phyloP scores from a whole-genome alignment of 1,140 invertebrate genomes.

The Nasonia longicornis region DNA sequence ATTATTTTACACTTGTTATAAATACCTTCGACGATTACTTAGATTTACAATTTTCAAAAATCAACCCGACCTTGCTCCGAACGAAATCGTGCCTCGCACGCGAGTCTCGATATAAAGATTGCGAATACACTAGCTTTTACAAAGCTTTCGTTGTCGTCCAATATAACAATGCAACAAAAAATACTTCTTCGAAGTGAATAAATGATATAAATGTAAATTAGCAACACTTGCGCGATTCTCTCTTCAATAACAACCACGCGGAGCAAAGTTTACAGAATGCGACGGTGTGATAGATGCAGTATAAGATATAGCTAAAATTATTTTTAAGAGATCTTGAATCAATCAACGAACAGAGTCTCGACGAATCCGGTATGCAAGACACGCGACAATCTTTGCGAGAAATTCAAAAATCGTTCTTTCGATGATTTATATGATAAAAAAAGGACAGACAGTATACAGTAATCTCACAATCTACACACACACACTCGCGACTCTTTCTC shows the following conservation, averaged over 20 bases:
- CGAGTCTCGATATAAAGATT: neutral
- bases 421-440: neutral
- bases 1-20: neutral
- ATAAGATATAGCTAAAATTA: neutral
- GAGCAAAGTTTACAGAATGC: neutral
- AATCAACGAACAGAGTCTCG: no score
- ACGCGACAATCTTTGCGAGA: no score
- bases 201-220: no score
- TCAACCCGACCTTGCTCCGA: neutral
- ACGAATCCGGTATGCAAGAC: no score
- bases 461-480: no score
- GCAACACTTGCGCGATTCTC: no score
- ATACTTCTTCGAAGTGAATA: constrained; percentile 17
- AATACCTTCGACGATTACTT: neutral
- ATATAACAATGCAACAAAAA: constrained; percentile 14
- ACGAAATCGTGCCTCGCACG: neutral
- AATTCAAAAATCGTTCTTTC: no score
- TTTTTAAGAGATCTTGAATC: neutral
- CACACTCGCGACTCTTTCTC: neutral
- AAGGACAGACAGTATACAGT: neutral
- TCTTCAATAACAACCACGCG: neutral
- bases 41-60: neutral
- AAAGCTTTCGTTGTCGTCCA: neutral
- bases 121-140: neutral
- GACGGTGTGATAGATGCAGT: no score